Evolutionary conservation across 2,888 invertebrate genomes (phyloP).

Genomic region (Melanchra persicariae): DNA sequence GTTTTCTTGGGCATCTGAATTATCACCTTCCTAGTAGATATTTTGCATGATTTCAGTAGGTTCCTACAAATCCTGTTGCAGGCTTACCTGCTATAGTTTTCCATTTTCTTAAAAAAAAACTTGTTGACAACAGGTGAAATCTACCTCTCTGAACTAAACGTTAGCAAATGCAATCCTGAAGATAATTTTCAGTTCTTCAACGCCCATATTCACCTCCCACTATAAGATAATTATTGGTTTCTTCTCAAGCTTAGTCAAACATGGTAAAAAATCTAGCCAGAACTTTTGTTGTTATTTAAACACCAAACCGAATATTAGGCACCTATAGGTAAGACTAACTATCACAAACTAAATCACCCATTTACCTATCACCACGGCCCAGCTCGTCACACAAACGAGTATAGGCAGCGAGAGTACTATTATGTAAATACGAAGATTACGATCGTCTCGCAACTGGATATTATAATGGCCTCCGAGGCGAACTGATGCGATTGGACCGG

Average conservation of each 20-base stretch:
- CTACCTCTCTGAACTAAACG: too few species aligned
- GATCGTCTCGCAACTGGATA: constrained; percentile 80
- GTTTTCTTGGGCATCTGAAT: not conserved
- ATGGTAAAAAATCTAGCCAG: not conserved
- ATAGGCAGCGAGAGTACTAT: constrained; percentile 74
- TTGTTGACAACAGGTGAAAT: not conserved
- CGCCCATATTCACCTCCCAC: too few species aligned
- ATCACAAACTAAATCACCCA: constrained; percentile 22
- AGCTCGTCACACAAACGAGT: constrained; percentile 62
- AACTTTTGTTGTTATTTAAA: too few species aligned
- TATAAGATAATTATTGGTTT: too few species aligned
- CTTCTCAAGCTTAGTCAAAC: too few species aligned
- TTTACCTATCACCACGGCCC: constrained; percentile 41
- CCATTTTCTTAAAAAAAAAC: not conserved
- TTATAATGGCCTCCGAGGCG: constrained; percentile 79
- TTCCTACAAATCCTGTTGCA: not conserved
- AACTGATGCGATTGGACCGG: constrained; percentile 84
- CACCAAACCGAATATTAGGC: too few species aligned
- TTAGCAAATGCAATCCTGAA: too few species aligned
- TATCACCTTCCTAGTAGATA: not conserved
- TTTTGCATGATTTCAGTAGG: not conserved
- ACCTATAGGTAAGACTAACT: too few species aligned
- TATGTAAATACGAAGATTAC: constrained; percentile 87
- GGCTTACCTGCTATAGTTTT: not conserved
- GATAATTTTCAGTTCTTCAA: too few species aligned